Evolutionary conservation across 2,888 invertebrate genomes (phyloP), one percentile per base, ranked within the genome.

Genomic region (Mylabris sibirica): DNA sequence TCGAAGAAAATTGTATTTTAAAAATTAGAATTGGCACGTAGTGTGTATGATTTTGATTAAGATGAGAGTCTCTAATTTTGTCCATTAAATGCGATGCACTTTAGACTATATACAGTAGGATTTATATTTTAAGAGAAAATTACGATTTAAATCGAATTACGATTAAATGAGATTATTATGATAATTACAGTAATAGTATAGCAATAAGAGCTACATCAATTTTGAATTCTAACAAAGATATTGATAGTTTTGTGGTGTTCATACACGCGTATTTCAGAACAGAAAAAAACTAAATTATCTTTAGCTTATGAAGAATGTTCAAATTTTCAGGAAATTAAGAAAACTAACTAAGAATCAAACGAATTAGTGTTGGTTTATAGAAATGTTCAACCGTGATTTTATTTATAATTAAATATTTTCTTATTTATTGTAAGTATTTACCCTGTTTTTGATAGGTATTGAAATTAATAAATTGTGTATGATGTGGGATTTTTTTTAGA

Each of bases 21-120:
- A 49, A 49, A 49, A 49, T 20, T 49, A 49, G 49, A 49, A 20
- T 20, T 9, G 20, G 49, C 49, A 49, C 49, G 49, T 49, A 49
- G 49, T 49, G 9, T 49, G 8, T 30, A 30, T 38, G 4, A 30
- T 38, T 14, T 44, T 14, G 14, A 44, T 14, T 0, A 30, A 30
- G 0, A 30, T n/a, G n/a, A n/a, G n/a, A 30, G 8, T 0, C 0
- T 30, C 30, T 30, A 30, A 30, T 30, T 30, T 30, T 4, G 30
- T 30, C 30, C 30, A 30, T 30, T 30, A 8, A 5, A 30, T 30
- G 30, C 30, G 30, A 30, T 30, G 30, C 30, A 30, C 30, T 41
- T 9, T 41, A 41, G 41, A 41, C n/a, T 41, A n/a, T n/a, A n/a
- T n/a, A n/a, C n/a, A 3, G 4, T 41, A n/a, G 41, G 14, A 12